These are phyloP conservation scores for Cyclophora albipunctata DNA, from an alignment of 2,888 invertebrate species.

Conservation along the genomic window DNA sequence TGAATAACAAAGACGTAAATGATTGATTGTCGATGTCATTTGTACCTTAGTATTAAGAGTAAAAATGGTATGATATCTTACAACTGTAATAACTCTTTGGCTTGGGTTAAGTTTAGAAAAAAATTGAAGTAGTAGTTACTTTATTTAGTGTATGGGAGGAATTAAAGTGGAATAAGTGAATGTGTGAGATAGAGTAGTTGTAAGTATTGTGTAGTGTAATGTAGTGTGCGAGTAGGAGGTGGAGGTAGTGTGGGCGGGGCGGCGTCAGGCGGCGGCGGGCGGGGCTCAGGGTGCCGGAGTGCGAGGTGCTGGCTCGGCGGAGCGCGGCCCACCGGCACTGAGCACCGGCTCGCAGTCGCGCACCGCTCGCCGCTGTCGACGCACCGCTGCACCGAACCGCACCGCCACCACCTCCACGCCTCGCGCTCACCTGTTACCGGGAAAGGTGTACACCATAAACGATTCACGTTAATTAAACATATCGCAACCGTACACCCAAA, in stretches of 20 bases:
- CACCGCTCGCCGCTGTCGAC: conserved; percentile 46
- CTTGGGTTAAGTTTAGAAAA: neutral
- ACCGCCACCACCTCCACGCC: conserved; percentile 17
- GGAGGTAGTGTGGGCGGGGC: conserved; percentile 53
- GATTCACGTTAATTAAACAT: conserved; percentile 48
- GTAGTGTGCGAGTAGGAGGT: conserved; percentile 40
- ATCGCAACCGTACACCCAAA: conserved; percentile 57
- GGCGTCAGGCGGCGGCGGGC: conserved; percentile 44
- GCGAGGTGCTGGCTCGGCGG: conserved; percentile 42
- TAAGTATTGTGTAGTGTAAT: conserved; percentile 1
- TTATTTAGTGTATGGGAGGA: no score
- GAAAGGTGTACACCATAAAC: conserved; percentile 46
- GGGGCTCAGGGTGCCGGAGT: conserved; percentile 62
- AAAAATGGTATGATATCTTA: neutral
- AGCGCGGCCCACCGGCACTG: conserved; percentile 52
- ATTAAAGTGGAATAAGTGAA: no score
- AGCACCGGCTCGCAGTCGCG: conserved; percentile 53
- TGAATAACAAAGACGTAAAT: conserved; percentile 2
- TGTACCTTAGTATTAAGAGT: neutral
- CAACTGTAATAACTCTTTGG: neutral
- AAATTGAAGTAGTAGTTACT: no score
- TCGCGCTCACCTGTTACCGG: conserved; percentile 38
- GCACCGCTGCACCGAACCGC: conserved; percentile 31
- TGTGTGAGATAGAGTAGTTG: neutral
- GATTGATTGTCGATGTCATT: conserved; percentile 4